A percentile compares a stretch with the other conserved stretches of the same genome.
These are phyloP conservation scores for Callipepla squamata DNA, from an alignment of 2,113 vertebrate genomes.

Conservation along the genomic window DNA sequence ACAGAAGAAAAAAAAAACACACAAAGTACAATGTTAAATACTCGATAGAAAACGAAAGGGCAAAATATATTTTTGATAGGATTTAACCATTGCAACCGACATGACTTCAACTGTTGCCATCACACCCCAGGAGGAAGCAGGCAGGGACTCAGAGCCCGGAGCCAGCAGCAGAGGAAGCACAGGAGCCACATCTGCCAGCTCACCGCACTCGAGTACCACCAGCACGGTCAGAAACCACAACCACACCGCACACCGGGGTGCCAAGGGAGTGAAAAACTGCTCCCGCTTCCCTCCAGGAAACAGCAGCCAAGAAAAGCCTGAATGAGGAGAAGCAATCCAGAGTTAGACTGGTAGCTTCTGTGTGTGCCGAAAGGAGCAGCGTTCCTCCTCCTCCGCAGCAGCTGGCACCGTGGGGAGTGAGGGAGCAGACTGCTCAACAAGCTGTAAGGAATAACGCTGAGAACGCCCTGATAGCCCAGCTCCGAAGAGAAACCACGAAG, in stretches of 20 bases:
- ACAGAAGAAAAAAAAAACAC: neutral
- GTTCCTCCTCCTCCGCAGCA: neutral
- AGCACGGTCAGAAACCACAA: neutral
- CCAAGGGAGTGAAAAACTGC: neutral
- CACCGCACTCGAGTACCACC: neutral
- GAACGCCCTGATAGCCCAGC: constrained; percentile 7
- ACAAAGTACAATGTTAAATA: neutral
- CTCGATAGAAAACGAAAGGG: neutral
- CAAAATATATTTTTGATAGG: neutral
- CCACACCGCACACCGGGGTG: neutral
- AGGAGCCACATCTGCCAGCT: no score
- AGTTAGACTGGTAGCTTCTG: neutral
- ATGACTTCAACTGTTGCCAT: neutral
- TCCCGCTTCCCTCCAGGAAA: neutral
- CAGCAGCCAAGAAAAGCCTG: neutral
- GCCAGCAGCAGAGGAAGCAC: neutral
- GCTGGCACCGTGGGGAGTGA: neutral
- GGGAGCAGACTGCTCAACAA: neutral
- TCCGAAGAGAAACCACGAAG: constrained; percentile 38
- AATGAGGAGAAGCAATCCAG: neutral
- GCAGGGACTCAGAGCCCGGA: neutral
- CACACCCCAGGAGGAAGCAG: neutral
- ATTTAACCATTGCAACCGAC: no score
- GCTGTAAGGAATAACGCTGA: neutral
- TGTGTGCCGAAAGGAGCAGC: neutral